phyloP scores from a whole-genome alignment of 1,140 invertebrate genomes.

The Tetramorium alpestre region DNA sequence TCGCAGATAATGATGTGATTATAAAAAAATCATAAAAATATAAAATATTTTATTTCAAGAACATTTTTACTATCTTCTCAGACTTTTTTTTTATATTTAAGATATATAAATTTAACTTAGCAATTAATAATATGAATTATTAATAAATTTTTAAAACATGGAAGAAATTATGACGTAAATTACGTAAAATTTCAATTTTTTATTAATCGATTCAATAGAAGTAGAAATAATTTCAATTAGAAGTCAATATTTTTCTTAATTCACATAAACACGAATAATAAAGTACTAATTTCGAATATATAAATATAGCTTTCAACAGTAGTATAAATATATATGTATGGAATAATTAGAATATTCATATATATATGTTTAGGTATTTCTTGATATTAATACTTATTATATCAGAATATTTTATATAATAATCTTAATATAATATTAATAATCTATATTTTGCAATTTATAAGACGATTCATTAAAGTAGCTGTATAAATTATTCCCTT shows the following conservation, averaged over 20 bases:
- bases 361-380: not conserved
- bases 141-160: not conserved
- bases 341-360: not conserved
- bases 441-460: not conserved
- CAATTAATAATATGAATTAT: not conserved
- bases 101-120: not conserved
- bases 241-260: not conserved
- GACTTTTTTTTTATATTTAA: not conserved
- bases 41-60: not conserved
- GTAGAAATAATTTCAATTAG: not conserved
- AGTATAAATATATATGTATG: not conserved
- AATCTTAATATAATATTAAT: slow-evolving; percentile 2
- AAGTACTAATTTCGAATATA: slow-evolving; percentile 5
- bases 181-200: not conserved
- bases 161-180: not conserved
- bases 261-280: not conserved
- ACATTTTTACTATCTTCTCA: not conserved
- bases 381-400: not conserved
- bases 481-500: not conserved
- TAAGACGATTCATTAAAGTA: not conserved
- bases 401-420: not conserved
- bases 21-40: not conserved
- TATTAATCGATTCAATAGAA: not conserved
- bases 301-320: not conserved
- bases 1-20: not conserved